Percentiles rank a stretch among this genome's conserved stretches.
Conservation (phyloP, 2,888 invertebrate species). For the Barypeithes pellucidus region DNA sequence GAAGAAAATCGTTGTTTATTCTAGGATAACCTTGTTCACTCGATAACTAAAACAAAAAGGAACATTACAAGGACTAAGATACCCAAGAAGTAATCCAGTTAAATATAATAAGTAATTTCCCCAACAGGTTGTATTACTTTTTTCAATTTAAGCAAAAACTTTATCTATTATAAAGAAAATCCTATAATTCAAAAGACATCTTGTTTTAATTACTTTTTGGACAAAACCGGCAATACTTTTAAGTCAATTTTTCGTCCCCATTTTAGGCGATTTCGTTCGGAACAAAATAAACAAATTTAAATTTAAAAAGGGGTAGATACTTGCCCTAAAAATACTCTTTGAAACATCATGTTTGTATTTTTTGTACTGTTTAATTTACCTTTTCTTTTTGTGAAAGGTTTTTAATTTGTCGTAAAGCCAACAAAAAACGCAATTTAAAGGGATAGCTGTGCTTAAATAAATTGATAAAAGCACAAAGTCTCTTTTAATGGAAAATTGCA, state of each 20-base stretch:
- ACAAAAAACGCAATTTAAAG: conserved; percentile 44
- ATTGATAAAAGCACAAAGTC: conserved; percentile 32
- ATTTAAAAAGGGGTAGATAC: conserved; percentile 41
- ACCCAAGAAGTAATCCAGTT: no score
- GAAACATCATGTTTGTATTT: conserved; percentile 52
- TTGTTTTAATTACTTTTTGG: conserved; percentile 45
- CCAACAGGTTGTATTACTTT: no score
- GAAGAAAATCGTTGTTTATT: no score
- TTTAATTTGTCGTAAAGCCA: conserved; percentile 43
- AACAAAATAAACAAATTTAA: conserved; percentile 50
- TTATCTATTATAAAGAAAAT: neutral
- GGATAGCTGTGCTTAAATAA: conserved; percentile 39
- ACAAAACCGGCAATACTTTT: conserved; percentile 23
- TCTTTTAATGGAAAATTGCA: conserved; percentile 28
- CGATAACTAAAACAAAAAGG: no score
- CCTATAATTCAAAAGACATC: conserved; percentile 16
- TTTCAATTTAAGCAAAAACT: no score
- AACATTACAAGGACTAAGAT: no score
- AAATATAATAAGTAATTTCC: no score
- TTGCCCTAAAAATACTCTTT: conserved; percentile 45
- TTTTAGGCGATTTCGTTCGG: conserved; percentile 21
- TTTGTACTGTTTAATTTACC: conserved; percentile 51
- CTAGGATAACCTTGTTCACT: no score
- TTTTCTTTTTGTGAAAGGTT: conserved; percentile 44
- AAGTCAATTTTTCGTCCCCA: conserved; percentile 3